These are phyloP conservation scores for Agapornis canus DNA, from an alignment of 2,797 vertebrate species.

Conservation along the genomic window DNA sequence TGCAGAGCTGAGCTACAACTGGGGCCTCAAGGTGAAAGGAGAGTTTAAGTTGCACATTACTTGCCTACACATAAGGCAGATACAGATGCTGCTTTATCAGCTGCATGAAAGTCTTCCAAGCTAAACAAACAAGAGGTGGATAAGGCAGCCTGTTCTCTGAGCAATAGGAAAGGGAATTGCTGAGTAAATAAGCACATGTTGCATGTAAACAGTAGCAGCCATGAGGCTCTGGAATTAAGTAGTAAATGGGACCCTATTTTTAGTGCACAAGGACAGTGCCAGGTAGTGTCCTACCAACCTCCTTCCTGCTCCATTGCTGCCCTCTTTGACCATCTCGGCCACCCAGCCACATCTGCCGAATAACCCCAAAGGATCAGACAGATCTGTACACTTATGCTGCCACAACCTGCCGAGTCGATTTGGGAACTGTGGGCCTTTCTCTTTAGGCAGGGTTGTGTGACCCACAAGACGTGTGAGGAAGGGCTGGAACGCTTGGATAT, in stretches of 20 bases:
- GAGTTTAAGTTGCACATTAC: neutral
- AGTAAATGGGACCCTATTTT: accelerated
- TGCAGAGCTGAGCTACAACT: neutral
- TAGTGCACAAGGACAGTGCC: neutral
- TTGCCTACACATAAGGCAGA: neutral
- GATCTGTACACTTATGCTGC: neutral
- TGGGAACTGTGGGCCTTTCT: neutral
- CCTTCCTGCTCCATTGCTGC: no score
- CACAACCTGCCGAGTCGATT: no score
- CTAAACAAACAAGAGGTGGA: neutral
- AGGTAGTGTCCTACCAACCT: neutral
- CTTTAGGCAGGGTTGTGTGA: neutral
- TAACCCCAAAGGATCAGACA: neutral
- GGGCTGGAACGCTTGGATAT: neutral
- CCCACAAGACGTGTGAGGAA: neutral
- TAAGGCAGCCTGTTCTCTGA: neutral
- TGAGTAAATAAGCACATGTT: neutral
- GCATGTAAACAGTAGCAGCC: neutral
- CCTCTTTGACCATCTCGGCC: neutral
- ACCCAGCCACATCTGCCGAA: neutral
- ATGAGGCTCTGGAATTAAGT: neutral
- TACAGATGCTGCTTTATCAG: neutral
- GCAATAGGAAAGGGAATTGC: neutral
- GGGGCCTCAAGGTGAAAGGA: neutral
- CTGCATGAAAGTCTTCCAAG: neutral